phyloP scores from a whole-genome alignment of 2,113 vertebrate species.

The Phoxinus phoxinus region DNA sequence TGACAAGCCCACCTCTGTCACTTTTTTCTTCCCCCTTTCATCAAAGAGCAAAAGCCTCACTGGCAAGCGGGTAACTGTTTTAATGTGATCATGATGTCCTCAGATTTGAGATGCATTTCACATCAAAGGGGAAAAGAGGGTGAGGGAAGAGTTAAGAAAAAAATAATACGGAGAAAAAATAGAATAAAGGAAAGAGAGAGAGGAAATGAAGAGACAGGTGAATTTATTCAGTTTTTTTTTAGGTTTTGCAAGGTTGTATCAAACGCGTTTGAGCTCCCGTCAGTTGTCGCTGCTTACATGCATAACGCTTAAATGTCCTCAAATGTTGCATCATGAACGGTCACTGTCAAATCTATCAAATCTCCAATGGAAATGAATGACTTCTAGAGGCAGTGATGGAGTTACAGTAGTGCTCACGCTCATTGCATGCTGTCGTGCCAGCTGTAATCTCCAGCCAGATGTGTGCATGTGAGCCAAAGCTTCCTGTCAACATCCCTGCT shows the following conservation, averaged over 20 bases:
- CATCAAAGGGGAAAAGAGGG: conserved; percentile 40
- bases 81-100: conserved; percentile 35
- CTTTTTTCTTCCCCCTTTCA: conserved; percentile 20
- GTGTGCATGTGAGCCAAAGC: conserved; percentile 40
- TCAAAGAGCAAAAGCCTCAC: conserved; percentile 33
- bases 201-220: background rate
- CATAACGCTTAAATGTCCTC: background rate
- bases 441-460: conserved; percentile 51
- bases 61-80: conserved; percentile 25
- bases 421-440: conserved; percentile 25
- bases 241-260: background rate
- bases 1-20: conserved; percentile 40
- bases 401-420: background rate
- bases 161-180: conserved; percentile 17
- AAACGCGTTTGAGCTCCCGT: background rate
- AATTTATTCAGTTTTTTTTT: background rate
- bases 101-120: conserved; percentile 41
- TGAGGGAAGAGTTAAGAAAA: conserved; percentile 15
- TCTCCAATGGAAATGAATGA: background rate
- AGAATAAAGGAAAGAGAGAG: background rate
- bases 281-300: background rate
- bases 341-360: background rate
- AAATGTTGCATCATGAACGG: background rate
- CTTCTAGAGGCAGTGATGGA: background rate
- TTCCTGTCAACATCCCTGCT: conserved; percentile 27